Evolutionary conservation across 2,888 invertebrate genomes (phyloP).

Genomic region (Dynastes hyllus): DNA sequence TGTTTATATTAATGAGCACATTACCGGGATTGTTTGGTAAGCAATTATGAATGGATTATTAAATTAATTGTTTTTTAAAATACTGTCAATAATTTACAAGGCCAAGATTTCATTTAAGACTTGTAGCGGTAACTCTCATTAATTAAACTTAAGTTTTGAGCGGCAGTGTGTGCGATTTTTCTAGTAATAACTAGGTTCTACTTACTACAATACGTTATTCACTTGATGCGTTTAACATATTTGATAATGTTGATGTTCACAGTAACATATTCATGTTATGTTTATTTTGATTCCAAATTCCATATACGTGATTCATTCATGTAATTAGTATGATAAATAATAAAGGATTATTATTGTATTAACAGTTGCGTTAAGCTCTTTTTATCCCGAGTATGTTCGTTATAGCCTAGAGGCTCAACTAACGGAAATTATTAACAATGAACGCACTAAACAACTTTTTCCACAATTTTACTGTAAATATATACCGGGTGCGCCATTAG

Average conservation of each 20-base stretch:
- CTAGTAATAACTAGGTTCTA: slow-evolving; percentile 1
- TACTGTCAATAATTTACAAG: not conserved
- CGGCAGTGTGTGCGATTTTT: not conserved
- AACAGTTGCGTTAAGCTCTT: not conserved
- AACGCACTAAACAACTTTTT: not conserved
- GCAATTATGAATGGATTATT: no score
- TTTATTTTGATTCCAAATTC: slow-evolving; percentile 41
- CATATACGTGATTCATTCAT: slow-evolving; percentile 33
- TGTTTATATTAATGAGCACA: no score
- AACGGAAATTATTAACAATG: not conserved
- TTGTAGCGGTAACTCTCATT: not conserved
- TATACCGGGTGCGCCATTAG: not conserved
- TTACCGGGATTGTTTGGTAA: no score
- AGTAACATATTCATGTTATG: slow-evolving; percentile 17
- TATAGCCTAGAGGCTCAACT: not conserved
- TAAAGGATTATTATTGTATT: not conserved
- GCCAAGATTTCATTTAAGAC: not conserved
- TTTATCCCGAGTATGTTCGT: not conserved
- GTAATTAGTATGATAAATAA: slow-evolving; percentile 6
- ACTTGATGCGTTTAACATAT: slow-evolving; percentile 29
- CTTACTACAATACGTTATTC: slow-evolving; percentile 27
- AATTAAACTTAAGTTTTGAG: not conserved
- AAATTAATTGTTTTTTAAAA: not conserved
- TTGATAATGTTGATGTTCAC: slow-evolving; percentile 20
- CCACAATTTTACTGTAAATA: not conserved